phyloP scores from a whole-genome alignment of 2,888 invertebrate genomes.

The Athrips mouffetella region DNA sequence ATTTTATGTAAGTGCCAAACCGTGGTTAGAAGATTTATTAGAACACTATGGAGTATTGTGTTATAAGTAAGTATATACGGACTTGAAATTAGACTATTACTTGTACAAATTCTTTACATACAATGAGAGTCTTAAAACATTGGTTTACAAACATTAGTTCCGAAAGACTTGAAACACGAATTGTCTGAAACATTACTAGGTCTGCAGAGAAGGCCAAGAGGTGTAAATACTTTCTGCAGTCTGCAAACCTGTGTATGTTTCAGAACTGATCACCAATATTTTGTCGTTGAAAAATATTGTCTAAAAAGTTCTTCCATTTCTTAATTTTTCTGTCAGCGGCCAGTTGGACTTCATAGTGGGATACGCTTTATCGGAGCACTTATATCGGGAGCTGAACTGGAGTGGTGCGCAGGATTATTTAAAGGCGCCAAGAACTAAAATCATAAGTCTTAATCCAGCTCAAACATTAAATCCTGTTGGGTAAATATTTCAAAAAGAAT shows the following conservation, averaged over 20 bases:
- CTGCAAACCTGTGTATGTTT: too few species aligned
- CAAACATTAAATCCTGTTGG: background rate
- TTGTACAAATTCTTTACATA: background rate
- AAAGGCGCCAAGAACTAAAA: background rate
- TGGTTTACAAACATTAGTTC: too few species aligned
- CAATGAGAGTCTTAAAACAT: too few species aligned
- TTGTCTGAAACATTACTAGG: too few species aligned
- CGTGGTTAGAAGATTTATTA: constrained; percentile 8
- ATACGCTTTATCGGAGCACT: background rate
- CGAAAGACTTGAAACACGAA: too few species aligned
- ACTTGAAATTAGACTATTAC: too few species aligned
- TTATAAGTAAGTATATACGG: background rate
- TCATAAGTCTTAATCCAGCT: background rate
- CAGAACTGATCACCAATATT: too few species aligned
- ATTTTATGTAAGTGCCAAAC: background rate
- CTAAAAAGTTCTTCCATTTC: too few species aligned
- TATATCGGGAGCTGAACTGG: constrained; percentile 3
- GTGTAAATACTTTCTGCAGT: too few species aligned
- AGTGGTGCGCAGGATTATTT: background rate
- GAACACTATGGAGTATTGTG: constrained; percentile 12
- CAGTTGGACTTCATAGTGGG: background rate
- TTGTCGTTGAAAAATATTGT: too few species aligned
- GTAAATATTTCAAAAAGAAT: too few species aligned
- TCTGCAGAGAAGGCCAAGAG: too few species aligned
- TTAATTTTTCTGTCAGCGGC: background rate